A percentile compares a stretch with the other conserved stretches of the same genome.
Evolutionary conservation across 1,140 invertebrate genomes (phyloP).

Genomic region (Cotesia glomerata): DNA sequence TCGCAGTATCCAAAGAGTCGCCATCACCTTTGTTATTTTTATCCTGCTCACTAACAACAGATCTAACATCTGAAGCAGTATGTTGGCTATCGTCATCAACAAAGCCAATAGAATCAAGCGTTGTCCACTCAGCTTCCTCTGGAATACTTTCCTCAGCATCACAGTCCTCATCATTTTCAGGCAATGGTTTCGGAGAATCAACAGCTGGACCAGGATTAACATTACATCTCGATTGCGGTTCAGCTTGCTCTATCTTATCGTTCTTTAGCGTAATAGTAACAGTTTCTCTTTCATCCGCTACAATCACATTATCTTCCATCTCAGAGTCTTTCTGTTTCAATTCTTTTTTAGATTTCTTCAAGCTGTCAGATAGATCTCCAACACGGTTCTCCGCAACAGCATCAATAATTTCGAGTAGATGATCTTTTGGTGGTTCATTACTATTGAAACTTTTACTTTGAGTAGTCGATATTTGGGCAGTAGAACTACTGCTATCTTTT

Average conservation of each 20-base stretch:
- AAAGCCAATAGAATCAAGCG: background rate
- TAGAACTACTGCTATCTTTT: background rate
- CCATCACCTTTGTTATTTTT: background rate
- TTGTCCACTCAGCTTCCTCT: background rate
- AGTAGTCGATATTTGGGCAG: background rate
- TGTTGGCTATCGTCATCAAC: background rate
- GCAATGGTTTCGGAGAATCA: background rate
- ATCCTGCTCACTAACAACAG: background rate
- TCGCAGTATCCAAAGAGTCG: background rate
- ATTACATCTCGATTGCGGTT: no score
- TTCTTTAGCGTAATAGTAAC: no score
- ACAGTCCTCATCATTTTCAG: background rate
- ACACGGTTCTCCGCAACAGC: conserved; percentile 39
- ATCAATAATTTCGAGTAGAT: conserved; percentile 43
- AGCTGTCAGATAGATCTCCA: conserved; percentile 9
- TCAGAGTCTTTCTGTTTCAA: background rate
- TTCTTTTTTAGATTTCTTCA: background rate
- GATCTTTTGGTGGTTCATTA: conserved; percentile 19
- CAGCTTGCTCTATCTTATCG: no score
- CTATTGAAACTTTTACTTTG: background rate
- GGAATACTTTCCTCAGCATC: background rate
- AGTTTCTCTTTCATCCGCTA: no score
- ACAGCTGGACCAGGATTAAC: background rate
- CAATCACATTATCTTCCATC: no score
- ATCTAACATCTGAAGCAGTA: background rate